Base-by-base conservation (phyloP, 2,113 vertebrate species). In the Synchiropus splendidus region DNA sequence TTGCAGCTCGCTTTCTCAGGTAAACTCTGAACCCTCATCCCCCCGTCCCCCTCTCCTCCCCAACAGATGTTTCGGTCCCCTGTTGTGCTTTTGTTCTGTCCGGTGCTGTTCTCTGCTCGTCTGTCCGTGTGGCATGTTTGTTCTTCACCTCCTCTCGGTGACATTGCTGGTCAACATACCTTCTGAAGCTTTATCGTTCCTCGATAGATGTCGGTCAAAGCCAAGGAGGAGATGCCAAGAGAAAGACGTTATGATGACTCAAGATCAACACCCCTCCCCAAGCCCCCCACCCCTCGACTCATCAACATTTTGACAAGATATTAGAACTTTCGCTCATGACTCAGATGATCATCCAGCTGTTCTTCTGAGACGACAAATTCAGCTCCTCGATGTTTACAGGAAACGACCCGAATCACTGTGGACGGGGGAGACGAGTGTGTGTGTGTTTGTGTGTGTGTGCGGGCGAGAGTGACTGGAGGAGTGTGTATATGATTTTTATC, bases 1-100 rank as follows among this genome's bases (percentile, higher is more conserved):
- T 86, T 94, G 85, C 92, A 94, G 84, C 91, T 94, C 80, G 86
- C 90, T 74, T 96, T 91, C 81, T 86, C 89, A 90, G 94, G 94
- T 98, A 93, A 92, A 79, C 61, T 56, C 63, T 60, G 57, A 42
- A 62, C 58, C 57, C 11, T 48, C 18, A 60, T 16, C 39, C 50
- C 11, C 38, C 50, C 55, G n/a, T n/a, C 58, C 57, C 11, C 51
- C 18, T 60, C 16, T 36, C 50, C 11, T 36, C 50, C 55, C 30
- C 48, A 51, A 78, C 45, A 55, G 42, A 39, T 64, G 63, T 60
- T 37, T 51, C 32, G 9, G 42, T 64, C 36, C 51, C 8, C 3
- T 36, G 42, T 47, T 6, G 54, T 60, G 43, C 15, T 35, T 18
- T 54, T 17, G 36, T 30, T 34, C 42, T 61, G 48, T 70, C 54